Evolutionary conservation across 2,797 vertebrate genomes (phyloP).

Genomic region (Enteromius afrohamiltoni): DNA sequence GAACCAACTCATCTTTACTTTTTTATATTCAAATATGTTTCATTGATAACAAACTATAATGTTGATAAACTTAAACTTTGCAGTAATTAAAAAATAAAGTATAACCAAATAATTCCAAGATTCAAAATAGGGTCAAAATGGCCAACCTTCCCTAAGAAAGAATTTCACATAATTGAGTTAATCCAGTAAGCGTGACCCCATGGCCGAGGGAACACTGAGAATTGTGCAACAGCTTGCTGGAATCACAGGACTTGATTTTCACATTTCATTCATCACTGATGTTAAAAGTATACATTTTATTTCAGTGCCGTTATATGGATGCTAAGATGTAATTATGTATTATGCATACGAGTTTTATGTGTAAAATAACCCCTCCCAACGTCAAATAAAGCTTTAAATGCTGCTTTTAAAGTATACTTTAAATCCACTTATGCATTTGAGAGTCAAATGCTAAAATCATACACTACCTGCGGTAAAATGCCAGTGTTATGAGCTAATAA

Average conservation of each 20-base stretch:
- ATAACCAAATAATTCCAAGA: neutral
- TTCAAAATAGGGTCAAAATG: neutral
- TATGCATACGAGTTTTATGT: too few relatives aligned
- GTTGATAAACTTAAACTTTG: too few relatives aligned
- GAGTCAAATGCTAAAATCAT: neutral
- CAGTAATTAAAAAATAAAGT: neutral
- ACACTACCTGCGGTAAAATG: neutral
- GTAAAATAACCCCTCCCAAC: too few relatives aligned
- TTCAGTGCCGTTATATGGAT: neutral
- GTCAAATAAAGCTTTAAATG: neutral
- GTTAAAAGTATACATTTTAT: neutral
- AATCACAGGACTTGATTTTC: neutral
- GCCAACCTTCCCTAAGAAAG: neutral
- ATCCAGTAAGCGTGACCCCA: conserved; percentile 29
- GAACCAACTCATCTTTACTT: too few relatives aligned
- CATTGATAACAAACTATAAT: too few relatives aligned
- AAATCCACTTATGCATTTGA: neutral
- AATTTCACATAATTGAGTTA: neutral
- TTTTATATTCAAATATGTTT: too few relatives aligned
- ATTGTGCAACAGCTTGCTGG: conserved; percentile 2
- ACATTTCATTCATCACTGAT: neutral
- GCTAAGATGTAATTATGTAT: neutral
- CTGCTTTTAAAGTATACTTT: too few relatives aligned
- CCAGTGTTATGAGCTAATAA: neutral
- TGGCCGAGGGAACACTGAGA: neutral